A percentile compares a stretch with the other conserved stretches of the same genome.
Conservation (phyloP, 2,797 vertebrate genomes). For the Loriculus beryllinus region DNA sequence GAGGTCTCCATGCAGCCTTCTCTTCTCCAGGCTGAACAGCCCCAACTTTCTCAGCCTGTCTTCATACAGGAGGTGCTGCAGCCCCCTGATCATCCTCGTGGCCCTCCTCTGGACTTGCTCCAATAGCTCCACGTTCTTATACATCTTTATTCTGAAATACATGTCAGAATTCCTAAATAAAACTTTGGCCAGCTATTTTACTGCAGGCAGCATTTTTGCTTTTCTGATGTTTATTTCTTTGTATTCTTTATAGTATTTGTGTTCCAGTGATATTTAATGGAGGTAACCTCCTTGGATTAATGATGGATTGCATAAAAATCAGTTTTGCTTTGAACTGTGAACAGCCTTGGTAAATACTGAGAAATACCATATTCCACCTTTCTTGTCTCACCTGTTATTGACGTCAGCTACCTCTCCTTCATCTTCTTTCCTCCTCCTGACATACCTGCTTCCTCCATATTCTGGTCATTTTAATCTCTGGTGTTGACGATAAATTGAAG, state of each 20-base stretch:
- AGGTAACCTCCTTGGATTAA: background rate
- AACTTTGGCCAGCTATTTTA: background rate
- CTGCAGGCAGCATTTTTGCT: background rate
- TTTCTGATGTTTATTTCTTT: background rate
- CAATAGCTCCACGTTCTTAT: background rate
- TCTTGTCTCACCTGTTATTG: background rate
- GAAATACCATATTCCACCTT: background rate
- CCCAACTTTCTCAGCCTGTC: background rate
- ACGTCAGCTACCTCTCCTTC: background rate
- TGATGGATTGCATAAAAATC: background rate
- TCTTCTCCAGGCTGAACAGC: background rate
- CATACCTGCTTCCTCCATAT: background rate
- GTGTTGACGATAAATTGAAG: background rate
- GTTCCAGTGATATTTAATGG: background rate
- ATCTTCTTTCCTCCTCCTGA: background rate
- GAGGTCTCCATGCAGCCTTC: background rate
- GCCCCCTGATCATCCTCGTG: background rate
- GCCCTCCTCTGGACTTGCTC: background rate
- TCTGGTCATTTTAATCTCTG: background rate
- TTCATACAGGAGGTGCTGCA: background rate
- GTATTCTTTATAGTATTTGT: background rate
- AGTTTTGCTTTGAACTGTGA: background rate
- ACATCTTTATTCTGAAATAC: background rate
- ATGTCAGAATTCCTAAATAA: background rate
- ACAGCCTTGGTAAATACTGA: background rate